Evolutionary conservation across 2,113 vertebrate species (phyloP).

Genomic region (Seriola quinqueradiata): DNA sequence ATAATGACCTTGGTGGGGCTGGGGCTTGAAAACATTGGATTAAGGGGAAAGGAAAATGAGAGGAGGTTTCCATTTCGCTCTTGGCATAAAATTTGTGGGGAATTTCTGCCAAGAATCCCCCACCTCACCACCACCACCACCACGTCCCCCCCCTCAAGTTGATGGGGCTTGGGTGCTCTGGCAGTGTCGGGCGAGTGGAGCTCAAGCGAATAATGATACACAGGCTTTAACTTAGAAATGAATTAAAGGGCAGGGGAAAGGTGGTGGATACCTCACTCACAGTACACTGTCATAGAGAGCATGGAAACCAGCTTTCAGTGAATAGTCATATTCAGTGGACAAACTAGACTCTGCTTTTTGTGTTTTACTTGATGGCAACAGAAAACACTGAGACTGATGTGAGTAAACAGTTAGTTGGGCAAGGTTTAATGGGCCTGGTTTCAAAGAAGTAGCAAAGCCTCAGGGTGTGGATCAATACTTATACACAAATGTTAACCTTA

Average conservation of each 20-base stretch:
- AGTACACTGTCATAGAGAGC: slow-evolving; percentile 34
- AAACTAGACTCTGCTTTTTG: slow-evolving; percentile 28
- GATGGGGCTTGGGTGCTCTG: slow-evolving; percentile 75
- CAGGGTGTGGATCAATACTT: slow-evolving; percentile 55
- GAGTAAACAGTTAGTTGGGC: slow-evolving; percentile 46
- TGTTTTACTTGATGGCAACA: slow-evolving; percentile 46
- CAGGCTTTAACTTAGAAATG: slow-evolving; percentile 81
- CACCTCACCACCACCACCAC: slow-evolving; percentile 30
- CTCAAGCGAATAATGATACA: slow-evolving; percentile 82
- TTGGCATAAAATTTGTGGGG: slow-evolving; percentile 85
- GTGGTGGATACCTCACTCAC: slow-evolving; percentile 55
- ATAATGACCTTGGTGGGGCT: slow-evolving; percentile 87
- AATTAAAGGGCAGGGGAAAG: slow-evolving; percentile 81
- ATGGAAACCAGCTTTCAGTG: slow-evolving; percentile 11
- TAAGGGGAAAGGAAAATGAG: slow-evolving; percentile 86
- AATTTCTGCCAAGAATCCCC: slow-evolving; percentile 82
- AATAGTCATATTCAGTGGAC: slow-evolving; percentile 1
- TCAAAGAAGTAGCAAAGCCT: slow-evolving; percentile 54
- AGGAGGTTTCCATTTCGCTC: slow-evolving; percentile 88
- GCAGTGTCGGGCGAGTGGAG: slow-evolving; percentile 68
- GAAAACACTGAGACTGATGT: slow-evolving; percentile 43
- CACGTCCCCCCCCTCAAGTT: slow-evolving; percentile 40
- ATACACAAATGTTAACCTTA: slow-evolving; percentile 60
- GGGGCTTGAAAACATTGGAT: slow-evolving; percentile 87
- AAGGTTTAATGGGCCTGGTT: slow-evolving; percentile 59